Percentiles rank a stretch among this genome's conserved stretches.
These are phyloP conservation scores for Psilopsiagon aurifrons DNA, from an alignment of 2,113 vertebrate genomes.

Conservation along the genomic window DNA sequence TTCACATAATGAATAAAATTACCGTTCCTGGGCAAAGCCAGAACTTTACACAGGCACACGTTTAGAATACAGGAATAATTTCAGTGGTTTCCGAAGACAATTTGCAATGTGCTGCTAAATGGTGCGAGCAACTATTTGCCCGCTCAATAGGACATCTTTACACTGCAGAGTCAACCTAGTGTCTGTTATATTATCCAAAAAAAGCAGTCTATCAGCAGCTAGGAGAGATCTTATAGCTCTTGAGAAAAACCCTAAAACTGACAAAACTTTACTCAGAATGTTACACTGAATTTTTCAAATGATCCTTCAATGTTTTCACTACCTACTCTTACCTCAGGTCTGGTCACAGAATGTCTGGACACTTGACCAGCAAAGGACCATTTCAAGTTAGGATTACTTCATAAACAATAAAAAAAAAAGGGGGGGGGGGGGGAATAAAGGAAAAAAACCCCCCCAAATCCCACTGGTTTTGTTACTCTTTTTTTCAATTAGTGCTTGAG, in stretches of 20 bases:
- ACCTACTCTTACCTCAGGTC: background rate
- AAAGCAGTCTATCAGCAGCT: background rate
- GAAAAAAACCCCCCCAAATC: background rate
- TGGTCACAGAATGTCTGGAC: background rate
- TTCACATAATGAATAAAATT: background rate
- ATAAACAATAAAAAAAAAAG: background rate
- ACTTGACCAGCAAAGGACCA: background rate
- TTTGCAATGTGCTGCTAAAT: slow-evolving; percentile 19
- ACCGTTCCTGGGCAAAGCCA: background rate
- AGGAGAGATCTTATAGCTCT: background rate
- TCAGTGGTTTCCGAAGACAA: background rate
- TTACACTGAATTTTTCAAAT: background rate
- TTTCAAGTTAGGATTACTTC: background rate
- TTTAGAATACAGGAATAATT: slow-evolving; percentile 2
- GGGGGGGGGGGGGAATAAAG: accelerated
- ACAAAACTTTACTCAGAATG: background rate
- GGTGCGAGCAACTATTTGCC: background rate
- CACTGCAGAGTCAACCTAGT: background rate
- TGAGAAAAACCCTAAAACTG: background rate
- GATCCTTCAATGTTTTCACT: background rate
- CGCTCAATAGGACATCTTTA: background rate
- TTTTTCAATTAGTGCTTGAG: background rate
- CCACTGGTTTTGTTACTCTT: background rate
- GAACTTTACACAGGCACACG: background rate
- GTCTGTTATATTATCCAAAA: background rate